Evolutionary conservation across 2,113 vertebrate species (phyloP).

Genomic region (Serilophus lunatus): DNA sequence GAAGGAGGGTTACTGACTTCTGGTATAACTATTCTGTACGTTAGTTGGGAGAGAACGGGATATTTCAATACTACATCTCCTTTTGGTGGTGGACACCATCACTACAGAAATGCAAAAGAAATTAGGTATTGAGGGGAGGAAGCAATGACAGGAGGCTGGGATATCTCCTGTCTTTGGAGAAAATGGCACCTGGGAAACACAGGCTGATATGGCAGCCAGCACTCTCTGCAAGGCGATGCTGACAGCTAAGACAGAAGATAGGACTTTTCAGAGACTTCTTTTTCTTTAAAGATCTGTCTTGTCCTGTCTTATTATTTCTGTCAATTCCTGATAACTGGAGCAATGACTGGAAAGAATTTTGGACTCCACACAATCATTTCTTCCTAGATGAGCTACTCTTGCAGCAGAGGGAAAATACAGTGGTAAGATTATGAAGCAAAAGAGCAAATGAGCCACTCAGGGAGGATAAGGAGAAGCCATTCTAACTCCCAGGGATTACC

Average conservation of each 20-base stretch:
- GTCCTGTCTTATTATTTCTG: not conserved
- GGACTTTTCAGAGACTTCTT: not conserved
- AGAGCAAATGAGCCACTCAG: fast-evolving
- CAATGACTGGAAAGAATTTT: not conserved
- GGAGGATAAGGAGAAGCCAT: not conserved
- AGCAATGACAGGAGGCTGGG: not conserved
- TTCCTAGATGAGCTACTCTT: not conserved
- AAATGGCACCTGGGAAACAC: not conserved
- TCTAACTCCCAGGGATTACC: not conserved
- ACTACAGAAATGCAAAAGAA: not conserved
- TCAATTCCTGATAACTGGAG: not conserved
- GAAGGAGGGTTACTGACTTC: not conserved
- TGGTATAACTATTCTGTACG: not conserved
- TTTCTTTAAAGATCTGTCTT: not conserved
- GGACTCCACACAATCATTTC: not conserved
- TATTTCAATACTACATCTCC: not conserved
- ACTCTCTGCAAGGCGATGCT: not conserved
- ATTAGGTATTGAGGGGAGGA: not conserved
- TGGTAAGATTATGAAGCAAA: not conserved
- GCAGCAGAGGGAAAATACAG: not conserved
- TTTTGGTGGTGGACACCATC: not conserved
- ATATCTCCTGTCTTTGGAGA: not conserved
- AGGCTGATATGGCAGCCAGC: not conserved
- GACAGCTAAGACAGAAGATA: not conserved
- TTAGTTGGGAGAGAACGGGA: not conserved